Evolutionary conservation across 2,797 vertebrate species (phyloP).

Genomic region (Limnodromus scolopaceus): DNA sequence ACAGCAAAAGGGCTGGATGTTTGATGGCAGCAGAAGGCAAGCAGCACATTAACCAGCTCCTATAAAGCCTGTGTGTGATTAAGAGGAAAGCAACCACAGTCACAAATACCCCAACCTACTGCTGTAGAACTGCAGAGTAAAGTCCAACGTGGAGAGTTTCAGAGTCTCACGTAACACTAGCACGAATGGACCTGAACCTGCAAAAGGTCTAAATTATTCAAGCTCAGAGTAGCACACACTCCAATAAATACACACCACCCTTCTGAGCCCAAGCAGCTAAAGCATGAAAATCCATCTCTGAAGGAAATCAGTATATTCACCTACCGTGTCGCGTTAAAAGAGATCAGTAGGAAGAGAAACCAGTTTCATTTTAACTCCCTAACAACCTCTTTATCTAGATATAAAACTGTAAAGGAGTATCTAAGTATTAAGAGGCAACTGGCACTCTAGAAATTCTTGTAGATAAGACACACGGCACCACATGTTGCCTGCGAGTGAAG

Average conservation of each 20-base stretch:
- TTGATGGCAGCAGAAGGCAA: neutral
- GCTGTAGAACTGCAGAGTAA: neutral
- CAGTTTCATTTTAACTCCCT: constrained; percentile 1
- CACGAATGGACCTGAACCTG: neutral
- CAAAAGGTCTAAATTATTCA: neutral
- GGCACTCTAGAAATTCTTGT: neutral
- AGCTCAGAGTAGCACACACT: neutral
- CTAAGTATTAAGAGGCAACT: neutral
- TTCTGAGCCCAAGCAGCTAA: neutral
- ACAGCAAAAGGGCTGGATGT: neutral
- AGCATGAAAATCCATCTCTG: neutral
- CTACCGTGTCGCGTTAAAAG: neutral
- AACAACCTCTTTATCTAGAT: neutral
- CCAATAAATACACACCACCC: neutral
- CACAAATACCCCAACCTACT: neutral
- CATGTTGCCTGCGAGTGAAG: neutral
- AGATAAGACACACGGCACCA: constrained; percentile 10
- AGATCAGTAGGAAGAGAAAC: neutral
- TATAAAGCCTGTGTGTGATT: neutral
- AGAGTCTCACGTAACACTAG: neutral
- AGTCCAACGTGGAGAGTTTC: neutral
- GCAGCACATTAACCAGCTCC: neutral
- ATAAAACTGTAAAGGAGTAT: neutral
- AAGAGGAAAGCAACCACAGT: neutral
- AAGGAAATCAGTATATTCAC: neutral